Evolutionary conservation across 2,888 invertebrate species (phyloP).

Genomic region (Mimas tiliae): DNA sequence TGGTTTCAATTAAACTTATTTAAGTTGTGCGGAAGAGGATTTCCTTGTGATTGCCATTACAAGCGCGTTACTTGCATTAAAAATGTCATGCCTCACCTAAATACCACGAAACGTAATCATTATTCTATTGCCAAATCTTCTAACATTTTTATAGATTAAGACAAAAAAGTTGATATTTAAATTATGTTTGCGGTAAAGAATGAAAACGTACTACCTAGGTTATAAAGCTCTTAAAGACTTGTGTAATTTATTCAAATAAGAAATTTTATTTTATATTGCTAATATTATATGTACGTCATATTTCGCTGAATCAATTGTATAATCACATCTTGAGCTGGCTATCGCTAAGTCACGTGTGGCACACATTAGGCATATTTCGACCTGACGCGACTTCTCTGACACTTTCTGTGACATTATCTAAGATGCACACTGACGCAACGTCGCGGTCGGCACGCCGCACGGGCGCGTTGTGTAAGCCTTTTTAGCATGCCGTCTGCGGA

Average conservation of each 20-base stretch:
- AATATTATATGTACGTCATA: no score
- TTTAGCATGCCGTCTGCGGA: slow-evolving; percentile 76
- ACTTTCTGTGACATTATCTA: slow-evolving; percentile 56
- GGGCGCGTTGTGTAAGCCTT: slow-evolving; percentile 71
- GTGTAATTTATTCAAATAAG: no score
- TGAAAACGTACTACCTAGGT: no score
- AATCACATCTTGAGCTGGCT: background rate
- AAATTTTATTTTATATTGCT: no score
- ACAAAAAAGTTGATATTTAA: background rate
- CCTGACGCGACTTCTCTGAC: slow-evolving; percentile 15
- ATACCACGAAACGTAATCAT: slow-evolving; percentile 56
- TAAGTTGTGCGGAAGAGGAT: slow-evolving; percentile 40
- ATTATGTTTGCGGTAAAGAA: no score
- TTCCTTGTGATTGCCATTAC: slow-evolving; percentile 39
- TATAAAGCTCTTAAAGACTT: no score
- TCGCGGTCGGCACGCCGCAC: slow-evolving; percentile 37
- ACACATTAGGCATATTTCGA: background rate
- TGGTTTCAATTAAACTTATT: background rate
- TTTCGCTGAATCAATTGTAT: background rate
- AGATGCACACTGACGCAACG: slow-evolving; percentile 65
- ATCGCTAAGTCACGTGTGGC: background rate
- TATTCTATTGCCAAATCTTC: slow-evolving; percentile 42
- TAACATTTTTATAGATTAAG: slow-evolving; percentile 21
- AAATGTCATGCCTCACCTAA: slow-evolving; percentile 66
- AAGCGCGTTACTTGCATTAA: slow-evolving; percentile 60